A percentile compares a stretch with the other conserved stretches of the same genome.
Evolutionary conservation across 2,113 vertebrate species (phyloP).

Genomic region (Cygnus atratus): DNA sequence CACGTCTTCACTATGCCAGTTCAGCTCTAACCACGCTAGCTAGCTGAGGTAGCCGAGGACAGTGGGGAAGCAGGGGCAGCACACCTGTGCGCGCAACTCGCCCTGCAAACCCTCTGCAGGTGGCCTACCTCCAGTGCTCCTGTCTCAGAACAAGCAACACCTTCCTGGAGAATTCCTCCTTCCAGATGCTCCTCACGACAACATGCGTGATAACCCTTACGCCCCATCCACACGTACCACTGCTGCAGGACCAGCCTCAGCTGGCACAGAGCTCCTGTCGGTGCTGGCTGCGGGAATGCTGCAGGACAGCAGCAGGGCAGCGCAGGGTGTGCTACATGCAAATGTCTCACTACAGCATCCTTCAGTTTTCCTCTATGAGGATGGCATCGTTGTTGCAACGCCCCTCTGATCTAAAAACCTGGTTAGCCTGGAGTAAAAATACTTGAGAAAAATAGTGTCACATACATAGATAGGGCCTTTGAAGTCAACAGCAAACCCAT

Average conservation of each 20-base stretch:
- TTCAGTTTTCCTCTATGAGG: not conserved
- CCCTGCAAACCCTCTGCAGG: no score
- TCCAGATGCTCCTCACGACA: no score
- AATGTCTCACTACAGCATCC: not conserved
- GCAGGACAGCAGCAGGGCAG: not conserved
- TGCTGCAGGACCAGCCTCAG: not conserved
- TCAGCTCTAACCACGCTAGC: no score
- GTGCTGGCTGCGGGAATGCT: not conserved
- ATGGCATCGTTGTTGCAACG: not conserved
- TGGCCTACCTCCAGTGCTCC: no score
- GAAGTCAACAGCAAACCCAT: not conserved
- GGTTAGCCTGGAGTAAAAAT: not conserved
- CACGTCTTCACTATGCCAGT: no score
- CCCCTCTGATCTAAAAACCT: not conserved
- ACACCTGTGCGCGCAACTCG: no score
- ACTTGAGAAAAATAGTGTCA: not conserved
- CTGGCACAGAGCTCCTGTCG: not conserved
- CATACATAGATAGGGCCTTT: rapidly evolving
- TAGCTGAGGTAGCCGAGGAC: no score
- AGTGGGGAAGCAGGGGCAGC: no score
- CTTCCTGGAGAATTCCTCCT: no score
- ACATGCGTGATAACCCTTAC: no score
- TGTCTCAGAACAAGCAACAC: no score
- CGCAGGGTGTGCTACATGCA: not conserved
- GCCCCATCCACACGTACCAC: not conserved